Percentiles rank a stretch among this genome's conserved stretches.
phyloP scores from a whole-genome alignment of 2,113 vertebrate species.

The Sapayoa aenigma region DNA sequence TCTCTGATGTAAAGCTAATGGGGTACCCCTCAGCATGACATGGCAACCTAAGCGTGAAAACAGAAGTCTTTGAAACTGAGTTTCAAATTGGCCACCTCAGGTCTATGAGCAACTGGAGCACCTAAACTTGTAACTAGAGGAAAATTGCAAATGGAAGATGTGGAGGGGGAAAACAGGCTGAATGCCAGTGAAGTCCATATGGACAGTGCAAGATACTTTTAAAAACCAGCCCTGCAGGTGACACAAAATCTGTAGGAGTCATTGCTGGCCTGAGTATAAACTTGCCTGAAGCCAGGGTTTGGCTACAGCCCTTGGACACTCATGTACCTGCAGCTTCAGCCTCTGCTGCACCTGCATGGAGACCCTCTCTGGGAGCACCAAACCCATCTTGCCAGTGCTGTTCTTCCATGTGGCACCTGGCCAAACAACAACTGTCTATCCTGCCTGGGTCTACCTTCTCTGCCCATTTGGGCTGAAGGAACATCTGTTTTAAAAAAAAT shows the following conservation, averaged over 20 bases:
- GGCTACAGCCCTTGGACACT: neutral
- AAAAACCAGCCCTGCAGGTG: neutral
- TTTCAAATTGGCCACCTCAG: neutral
- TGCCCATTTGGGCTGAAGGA: neutral
- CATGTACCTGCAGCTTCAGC: neutral
- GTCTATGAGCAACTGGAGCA: neutral
- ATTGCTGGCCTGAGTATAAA: neutral
- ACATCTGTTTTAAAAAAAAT: neutral
- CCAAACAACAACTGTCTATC: neutral
- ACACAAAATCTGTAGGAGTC: neutral
- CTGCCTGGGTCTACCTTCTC: neutral
- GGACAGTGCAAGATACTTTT: neutral
- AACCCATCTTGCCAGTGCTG: neutral
- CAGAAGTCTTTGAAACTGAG: neutral
- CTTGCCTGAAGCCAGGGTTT: neutral
- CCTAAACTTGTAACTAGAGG: neutral
- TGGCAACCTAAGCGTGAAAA: neutral
- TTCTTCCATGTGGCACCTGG: neutral
- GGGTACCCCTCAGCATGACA: neutral
- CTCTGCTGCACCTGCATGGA: fast-evolving
- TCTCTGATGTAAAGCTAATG: neutral
- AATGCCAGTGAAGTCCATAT: neutral
- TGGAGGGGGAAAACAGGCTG: neutral
- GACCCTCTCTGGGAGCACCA: neutral
- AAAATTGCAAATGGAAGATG: neutral